Percentiles rank a stretch among this genome's conserved stretches.
These are phyloP conservation scores for Drosophila melanosoma DNA, from an alignment of 2,888 invertebrate species.

Conservation along the genomic window DNA sequence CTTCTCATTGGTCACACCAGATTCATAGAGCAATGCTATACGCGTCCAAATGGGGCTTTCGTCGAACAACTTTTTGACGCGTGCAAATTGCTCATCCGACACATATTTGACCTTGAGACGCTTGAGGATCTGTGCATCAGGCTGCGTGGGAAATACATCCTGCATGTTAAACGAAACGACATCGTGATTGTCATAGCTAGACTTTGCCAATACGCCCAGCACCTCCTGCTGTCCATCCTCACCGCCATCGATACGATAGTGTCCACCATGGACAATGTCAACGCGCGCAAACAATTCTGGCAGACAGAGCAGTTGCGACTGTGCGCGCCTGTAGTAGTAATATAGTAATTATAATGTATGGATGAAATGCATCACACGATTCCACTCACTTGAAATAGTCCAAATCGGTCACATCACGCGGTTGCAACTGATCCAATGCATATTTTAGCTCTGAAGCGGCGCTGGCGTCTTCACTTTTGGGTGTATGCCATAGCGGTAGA, in stretches of 20 bases:
- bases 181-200: constrained; percentile 87
- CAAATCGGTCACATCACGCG: constrained; percentile 85
- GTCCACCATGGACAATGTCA: constrained; percentile 86
- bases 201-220: constrained; percentile 86
- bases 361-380: neutral
- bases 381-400: constrained; percentile 86
- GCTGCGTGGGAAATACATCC: constrained; percentile 88
- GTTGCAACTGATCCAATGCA: constrained; percentile 88
- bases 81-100: constrained; percentile 85
- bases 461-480: constrained; percentile 78
- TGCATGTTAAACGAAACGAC: constrained; percentile 88
- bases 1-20: constrained; percentile 87
- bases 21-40: constrained; percentile 89
- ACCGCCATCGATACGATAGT: constrained; percentile 83
- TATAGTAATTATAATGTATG: neutral
- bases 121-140: constrained; percentile 87
- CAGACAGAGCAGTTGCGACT: constrained; percentile 88
- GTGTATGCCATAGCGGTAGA: constrained; percentile 88
- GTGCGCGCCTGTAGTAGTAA: constrained; percentile 51
- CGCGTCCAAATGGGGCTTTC: constrained; percentile 96
- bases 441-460: constrained; percentile 80
- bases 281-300: constrained; percentile 92
- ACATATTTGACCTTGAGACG: constrained; percentile 86
- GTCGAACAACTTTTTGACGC: constrained; percentile 89
- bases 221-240: constrained; percentile 84